Evolutionary conservation across 1,140 invertebrate species (phyloP).

Genomic region (Diploscapter pachys): DNA sequence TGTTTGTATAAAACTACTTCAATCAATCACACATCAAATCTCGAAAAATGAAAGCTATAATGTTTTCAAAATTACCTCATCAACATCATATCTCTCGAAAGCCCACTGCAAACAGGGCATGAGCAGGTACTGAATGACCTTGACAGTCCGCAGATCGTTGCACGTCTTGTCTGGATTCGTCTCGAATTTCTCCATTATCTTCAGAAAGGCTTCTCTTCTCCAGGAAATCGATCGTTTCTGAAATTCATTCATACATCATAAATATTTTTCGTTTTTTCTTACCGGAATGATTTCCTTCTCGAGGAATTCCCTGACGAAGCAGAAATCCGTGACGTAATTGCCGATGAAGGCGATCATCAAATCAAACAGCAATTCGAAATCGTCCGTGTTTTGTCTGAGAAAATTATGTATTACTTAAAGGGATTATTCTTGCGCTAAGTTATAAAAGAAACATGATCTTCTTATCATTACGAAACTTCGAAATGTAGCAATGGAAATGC

Average conservation of each 20-base stretch:
- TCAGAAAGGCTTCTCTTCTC: slow-evolving; percentile 90
- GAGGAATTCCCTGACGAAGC: slow-evolving; percentile 84
- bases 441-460: no score
- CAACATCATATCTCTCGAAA: slow-evolving; percentile 85
- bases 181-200: slow-evolving; percentile 86
- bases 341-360: slow-evolving; percentile 80
- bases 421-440: not conserved
- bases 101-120: slow-evolving; percentile 89
- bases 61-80: slow-evolving; percentile 66
- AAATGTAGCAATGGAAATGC: no score
- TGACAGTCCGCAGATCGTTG: slow-evolving; percentile 58
- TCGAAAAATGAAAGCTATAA: no score
- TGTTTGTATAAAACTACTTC: no score
- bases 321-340: slow-evolving; percentile 85
- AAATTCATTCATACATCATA: slow-evolving; percentile 9
- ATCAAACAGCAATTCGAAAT: slow-evolving; percentile 88
- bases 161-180: slow-evolving; percentile 63
- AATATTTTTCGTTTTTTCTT: slow-evolving; percentile 23
- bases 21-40: no score
- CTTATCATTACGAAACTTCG: no score
- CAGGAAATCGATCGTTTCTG: slow-evolving; percentile 86
- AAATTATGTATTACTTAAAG: slow-evolving; percentile 58
- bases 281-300: slow-evolving; percentile 80
- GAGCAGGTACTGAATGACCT: slow-evolving; percentile 80
- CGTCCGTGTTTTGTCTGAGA: slow-evolving; percentile 82